Evolutionary conservation across 2,113 vertebrate genomes (phyloP).

Genomic region (Manacus vitellinus): DNA sequence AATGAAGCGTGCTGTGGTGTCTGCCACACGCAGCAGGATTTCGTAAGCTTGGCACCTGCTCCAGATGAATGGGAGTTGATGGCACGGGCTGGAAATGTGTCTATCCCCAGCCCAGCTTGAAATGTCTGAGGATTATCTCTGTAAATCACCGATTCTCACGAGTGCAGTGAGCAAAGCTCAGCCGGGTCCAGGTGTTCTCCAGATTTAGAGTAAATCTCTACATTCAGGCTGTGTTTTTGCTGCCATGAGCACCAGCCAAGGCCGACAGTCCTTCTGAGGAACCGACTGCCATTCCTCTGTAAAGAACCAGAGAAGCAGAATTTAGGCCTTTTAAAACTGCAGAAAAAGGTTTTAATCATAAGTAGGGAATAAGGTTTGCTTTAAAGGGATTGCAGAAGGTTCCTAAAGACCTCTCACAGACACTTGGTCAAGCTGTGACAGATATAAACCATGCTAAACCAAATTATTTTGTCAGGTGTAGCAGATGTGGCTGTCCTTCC

Average conservation of each 20-base stretch:
- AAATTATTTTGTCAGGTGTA: not conserved
- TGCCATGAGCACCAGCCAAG: not conserved
- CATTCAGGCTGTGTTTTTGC: not conserved
- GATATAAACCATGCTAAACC: not conserved
- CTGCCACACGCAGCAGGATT: slow-evolving; percentile 52
- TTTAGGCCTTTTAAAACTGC: not conserved
- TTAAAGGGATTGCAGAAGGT: not conserved
- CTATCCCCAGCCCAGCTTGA: slow-evolving; percentile 41
- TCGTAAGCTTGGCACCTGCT: slow-evolving; percentile 47
- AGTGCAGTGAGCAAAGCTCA: not conserved
- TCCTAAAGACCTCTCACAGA: not conserved
- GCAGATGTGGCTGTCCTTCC: not conserved
- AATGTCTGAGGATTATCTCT: slow-evolving; percentile 59
- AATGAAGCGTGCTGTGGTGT: slow-evolving; percentile 46
- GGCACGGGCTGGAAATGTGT: slow-evolving; percentile 61
- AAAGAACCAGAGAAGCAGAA: not conserved
- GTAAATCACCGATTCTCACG: not conserved
- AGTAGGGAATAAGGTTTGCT: not conserved
- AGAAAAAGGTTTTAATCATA: not conserved
- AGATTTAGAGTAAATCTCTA: not conserved
- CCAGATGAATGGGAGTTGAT: slow-evolving; percentile 65
- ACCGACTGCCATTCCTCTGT: rapidly evolving
- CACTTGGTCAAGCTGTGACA: not conserved
- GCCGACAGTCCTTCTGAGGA: not conserved
- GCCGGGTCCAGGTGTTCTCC: slow-evolving; percentile 36